Base-by-base conservation (phyloP, 2,113 vertebrate species). In the Todiramphus chloris region DNA sequence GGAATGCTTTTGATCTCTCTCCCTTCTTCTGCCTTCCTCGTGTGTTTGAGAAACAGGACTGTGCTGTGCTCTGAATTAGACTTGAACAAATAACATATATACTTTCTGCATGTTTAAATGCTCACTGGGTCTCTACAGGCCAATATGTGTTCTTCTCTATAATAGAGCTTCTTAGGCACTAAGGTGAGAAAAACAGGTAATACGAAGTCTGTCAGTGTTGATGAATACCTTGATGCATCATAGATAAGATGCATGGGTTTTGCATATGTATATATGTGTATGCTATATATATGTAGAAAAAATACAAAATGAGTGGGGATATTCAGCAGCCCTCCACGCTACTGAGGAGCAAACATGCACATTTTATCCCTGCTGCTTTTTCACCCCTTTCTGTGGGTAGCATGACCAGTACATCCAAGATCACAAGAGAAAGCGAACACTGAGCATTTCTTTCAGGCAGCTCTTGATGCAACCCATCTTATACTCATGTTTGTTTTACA, bases 401-500 rank as follows among this genome's bases (percentile, higher is more conserved):
- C 35, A n/a, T 84, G 86, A 64, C 33, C 43, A 55, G 37, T 67
- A 90, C 73, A 75, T 87, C 82, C 86, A 82, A 73, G 80, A 96
- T 95, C 89, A 96, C 66, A 87, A 82, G 91, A 93, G 53, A 27
- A 83, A 72, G 72, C 58, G 66, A 94, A 24, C 50, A 69, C 59
- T 76, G 83, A 94, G 70, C 74, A 37, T 68, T 93, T 87, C 73
- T 92, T 94, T 92, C 69, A 93, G 77, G 51, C 86, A 56, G 69
- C 70, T 87, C 74, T 95, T 89, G 96, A 94, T 95, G 91, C 62
- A 91, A 62, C 89, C 81, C 92, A 28, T 95, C 94, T 95, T 89
- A 87, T 15, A 77, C 7, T 4, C 86, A 30, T 92, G 92, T 93
- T 96, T 95, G 83, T 94, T 97, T 96, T 92, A 94, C 91, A 93